Base-by-base conservation (phyloP, 2,888 invertebrate species). In the Xiphydria camelus region DNA sequence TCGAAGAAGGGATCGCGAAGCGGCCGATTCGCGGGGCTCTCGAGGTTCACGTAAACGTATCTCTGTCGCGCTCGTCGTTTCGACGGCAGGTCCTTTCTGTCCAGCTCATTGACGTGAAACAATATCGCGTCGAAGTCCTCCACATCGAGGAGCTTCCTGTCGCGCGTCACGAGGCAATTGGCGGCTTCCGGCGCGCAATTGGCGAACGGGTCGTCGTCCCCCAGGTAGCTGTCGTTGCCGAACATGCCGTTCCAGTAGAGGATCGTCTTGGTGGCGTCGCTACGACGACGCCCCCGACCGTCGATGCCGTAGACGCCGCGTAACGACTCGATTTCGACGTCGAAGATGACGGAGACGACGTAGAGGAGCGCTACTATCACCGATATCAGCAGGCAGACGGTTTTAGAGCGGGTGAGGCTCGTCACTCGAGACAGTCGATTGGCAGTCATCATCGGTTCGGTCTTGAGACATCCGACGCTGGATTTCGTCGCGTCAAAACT, bases 41-140 rank as follows among this genome's bases (percentile, higher is more conserved):
- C 83, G 60, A 79, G 66, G 23, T 76, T 64, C 1, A 77, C 75
- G 51, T 78, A 82, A 1, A 82, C 72, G 57, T 82, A 83, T n/a
- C 62, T 53, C 61, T 83, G 83, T 6, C 68, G 38, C 0, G 64
- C 43, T 1, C 53, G 57, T n/a, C 82, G 68, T 1, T 23, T 53
- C 0, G 4, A 3, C 1, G 80, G 82, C 23, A 76, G 37, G 1
- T 75, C 66, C 3, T 35, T 4, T 0, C 60, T 19, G 2, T 66
- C 31, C 4, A 77, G 61, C 40, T 80, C 72, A 19, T 48, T 59
- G 6, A 70, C 73, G 53, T 83, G 82, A 51, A 82, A 82, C 1
- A 83, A 51, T 3, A 83, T 60, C 1, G 81, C 82, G 51, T 82
- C 80, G 54, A 74, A 82, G 21, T 77, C 58, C 2, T 76, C 70